Conservation (phyloP, 2,797 vertebrate genomes). For the Orestias chungarensis region DNA sequence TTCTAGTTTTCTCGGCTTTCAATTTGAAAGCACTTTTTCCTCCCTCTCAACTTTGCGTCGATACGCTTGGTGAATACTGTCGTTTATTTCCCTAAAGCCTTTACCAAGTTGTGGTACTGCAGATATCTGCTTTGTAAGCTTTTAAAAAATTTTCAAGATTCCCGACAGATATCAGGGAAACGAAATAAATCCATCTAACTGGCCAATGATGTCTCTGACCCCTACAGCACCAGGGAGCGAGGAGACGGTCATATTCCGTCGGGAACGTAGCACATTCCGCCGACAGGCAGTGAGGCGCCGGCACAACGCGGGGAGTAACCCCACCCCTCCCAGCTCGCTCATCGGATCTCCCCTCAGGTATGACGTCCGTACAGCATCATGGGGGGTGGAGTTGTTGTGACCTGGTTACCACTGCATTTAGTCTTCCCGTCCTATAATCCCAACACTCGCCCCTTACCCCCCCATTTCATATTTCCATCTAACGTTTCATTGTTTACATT, state of each 20-base stretch:
- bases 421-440: slow-evolving; percentile 37
- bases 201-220: slow-evolving; percentile 61
- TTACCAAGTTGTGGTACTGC: neutral
- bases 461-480: slow-evolving; percentile 38
- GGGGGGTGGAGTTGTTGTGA: neutral
- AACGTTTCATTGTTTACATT: slow-evolving; percentile 35
- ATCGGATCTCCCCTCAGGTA: slow-evolving; percentile 99
- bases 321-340: slow-evolving; percentile 96
- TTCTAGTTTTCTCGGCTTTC: neutral
- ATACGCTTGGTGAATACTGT: neutral
- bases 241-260: slow-evolving; percentile 94
- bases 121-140: neutral
- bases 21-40: neutral
- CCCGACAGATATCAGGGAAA: slow-evolving; percentile 10
- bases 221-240: slow-evolving; percentile 92
- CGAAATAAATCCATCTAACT: slow-evolving; percentile 41
- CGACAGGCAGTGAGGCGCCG: slow-evolving; percentile 98
- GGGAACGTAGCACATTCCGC: slow-evolving; percentile 98
- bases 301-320: slow-evolving; percentile 99
- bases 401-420: slow-evolving; percentile 32
- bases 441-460: slow-evolving; percentile 39
- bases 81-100: neutral
- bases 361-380: slow-evolving; percentile 65
- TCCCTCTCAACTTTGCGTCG: neutral
- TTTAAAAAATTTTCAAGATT: slow-evolving; percentile 14